Base-by-base conservation (phyloP, 1,140 invertebrate species). In the Drosophila kikkawai region DNA sequence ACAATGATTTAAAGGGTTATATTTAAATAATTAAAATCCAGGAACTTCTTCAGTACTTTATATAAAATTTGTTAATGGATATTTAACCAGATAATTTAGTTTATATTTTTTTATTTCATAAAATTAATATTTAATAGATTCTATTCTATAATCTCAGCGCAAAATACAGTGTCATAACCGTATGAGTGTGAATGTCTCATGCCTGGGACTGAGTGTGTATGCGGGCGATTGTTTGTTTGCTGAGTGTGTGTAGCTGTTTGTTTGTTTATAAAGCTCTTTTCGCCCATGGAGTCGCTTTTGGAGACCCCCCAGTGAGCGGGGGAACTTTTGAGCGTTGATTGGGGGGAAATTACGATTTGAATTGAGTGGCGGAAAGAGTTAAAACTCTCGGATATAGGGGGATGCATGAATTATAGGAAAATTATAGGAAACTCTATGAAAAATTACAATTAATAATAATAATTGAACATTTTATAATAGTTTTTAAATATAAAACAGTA, bases 151-250 rank as follows among this genome's bases (percentile, higher is more conserved):
- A 7, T 51, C 12, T 0, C 6, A 0, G 3, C 7, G 2, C 2
- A 34, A 4, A 7, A 0, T 53, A 4, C 32, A 13, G 29, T 53
- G 50, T 19, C 32, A 53, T 13, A 36, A 7, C 29, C n/a, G 0
- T 8, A 36, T 86, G 82, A 86, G 83, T 87, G 83, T 87, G 83
- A 80, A 79, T 70, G 66, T 63, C 47, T 29, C 61, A 44, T 45
- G 44, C 44, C 37, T 56, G 37, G 51, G 42, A 41, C 15, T 42
- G 39, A 64, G 12, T 70, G 1, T 57, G 57, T 73, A 39, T 57
- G 56, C 50, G 41, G 41, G 59, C 6, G 39, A 36, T 39, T 48
- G 50, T 55, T 55, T 47, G 47, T 58, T 36, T 36, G 73, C 17
- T 39, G 70, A 55, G 65, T 45, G 19, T 45, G 19, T 22, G 34